Base-by-base conservation (phyloP, 2,888 invertebrate species). In the Eristalis intricaria region DNA sequence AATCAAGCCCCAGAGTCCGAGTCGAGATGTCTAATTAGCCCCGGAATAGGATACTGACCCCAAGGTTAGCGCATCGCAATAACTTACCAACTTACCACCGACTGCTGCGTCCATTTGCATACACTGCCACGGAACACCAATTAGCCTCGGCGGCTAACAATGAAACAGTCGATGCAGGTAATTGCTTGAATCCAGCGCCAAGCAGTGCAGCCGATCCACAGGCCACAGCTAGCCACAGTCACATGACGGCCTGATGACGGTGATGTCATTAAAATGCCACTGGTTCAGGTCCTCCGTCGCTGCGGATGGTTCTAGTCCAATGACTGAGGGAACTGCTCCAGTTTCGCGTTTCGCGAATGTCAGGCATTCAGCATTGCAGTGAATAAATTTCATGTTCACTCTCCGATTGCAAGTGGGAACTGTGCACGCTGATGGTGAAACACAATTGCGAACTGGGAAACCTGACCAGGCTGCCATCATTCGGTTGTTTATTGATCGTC, bases 261-360 rank as follows among this genome's bases (percentile, higher is more conserved):
- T 80, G 80, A 80, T 80, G 74, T 80, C 71, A 81, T 80, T 77
- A 69, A 85, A 85, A 85, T 81, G 85, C 85, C 85, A 85, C 68
- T 60, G 63, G 84, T 81, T 85, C 76, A 73, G 68, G 29, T 70
- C 19, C 38, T 50, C 61, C n/a, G 35, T 4, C 13, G 13, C n/a
- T 15, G 43, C 69, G 58, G 74, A 79, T 71, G 75, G 66, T 84
- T 84, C 80, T 79, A 66, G 66, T 58, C 19, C 65, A 80, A 60
- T 68, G 71, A 65, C 50, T 69, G 43, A 35, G 56, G 15, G 50
- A 71, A 68, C 35, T 85, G 85, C 81, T 85, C 85, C 26, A 84
- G 74, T 50, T 84, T 70, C 26, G 58, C 79, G 74, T 50, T 84
- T 70, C 26, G 58, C 79, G 69, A 69, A 79, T 73, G 73, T 13